Evolutionary conservation across 2,888 invertebrate genomes (phyloP), one percentile per base, ranked within the genome.

Genomic region (Acleris cristana): DNA sequence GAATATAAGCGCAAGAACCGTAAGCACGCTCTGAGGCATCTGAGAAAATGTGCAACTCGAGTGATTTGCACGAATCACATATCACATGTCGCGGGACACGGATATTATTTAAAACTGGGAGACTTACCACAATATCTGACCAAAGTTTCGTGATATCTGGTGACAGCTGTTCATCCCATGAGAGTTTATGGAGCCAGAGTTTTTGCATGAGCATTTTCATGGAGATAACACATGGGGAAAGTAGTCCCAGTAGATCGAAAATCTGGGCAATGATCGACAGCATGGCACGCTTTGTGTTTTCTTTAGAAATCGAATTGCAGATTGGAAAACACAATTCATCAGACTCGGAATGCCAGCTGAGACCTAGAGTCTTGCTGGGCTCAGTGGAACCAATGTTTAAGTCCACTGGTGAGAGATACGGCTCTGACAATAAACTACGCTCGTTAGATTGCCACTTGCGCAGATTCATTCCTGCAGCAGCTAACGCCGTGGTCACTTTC

Each of bases 211-310:
- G 21, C 21, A 21, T 21, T 21, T 21, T 21, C 68, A 74, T 64
- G 0, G 2, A 1, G 1, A 76, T 71, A 0, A 68, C 56, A 45
- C 34, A 55, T 16, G 69, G 70, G 23, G 69, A 30, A 16, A 68
- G 45, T 6, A 64, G 45, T 40, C 40, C 40, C 12, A 40, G 12
- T 10, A 3, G 40, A 40, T 40, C 40, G 12, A 40, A 40, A 10
- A 40, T 40, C 66, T 63, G 40, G 7, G 67, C 40, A 21, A 65
- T 60, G 5, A 55, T n/a, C 7, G 72, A 70, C 3, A 70, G 55
- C 51, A 77, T 58, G 5, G 57, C 65, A 3, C 78, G 73, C 48
- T 76, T 76, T 21, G 21, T 21, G 21, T 21, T 21, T 21, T 21
- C 21, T 21, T 21, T 21, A 21, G 21, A 21, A 21, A 21, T 21